Percentiles rank a stretch among this genome's conserved stretches.
Conservation (phyloP, 2,113 vertebrate species). For the Burhinus bistriatus region DNA sequence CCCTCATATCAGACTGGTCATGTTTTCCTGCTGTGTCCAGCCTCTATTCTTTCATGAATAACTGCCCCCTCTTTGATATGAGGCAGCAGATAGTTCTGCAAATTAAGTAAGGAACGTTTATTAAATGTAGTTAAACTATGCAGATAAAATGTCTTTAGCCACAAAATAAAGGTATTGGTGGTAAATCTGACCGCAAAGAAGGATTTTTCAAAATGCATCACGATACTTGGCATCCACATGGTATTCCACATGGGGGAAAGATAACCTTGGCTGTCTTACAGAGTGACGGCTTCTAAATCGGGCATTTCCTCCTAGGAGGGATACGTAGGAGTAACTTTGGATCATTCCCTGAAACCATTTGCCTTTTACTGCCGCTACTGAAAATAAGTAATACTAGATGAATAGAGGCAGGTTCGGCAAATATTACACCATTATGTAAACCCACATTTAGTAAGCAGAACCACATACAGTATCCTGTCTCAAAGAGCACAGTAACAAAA, state of each 20-base stretch:
- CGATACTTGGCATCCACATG: not conserved
- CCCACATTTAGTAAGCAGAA: not conserved
- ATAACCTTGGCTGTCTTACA: not conserved
- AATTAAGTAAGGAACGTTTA: not conserved
- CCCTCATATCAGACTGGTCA: not conserved
- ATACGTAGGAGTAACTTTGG: not conserved
- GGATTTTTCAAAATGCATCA: not conserved
- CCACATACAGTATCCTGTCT: not conserved
- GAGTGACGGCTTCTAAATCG: not conserved
- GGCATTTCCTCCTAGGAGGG: not conserved
- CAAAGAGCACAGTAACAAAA: not conserved
- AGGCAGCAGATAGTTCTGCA: not conserved
- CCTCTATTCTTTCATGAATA: not conserved
- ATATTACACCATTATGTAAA: rapidly evolving
- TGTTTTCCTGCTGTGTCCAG: not conserved
- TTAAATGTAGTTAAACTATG: not conserved
- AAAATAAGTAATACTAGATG: not conserved
- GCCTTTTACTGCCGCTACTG: not conserved
- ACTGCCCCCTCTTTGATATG: not conserved
- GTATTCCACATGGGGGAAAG: not conserved
- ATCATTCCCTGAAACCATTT: not conserved
- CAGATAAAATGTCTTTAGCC: not conserved
- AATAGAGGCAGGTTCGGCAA: not conserved
- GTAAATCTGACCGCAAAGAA: not conserved
- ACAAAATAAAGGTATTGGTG: not conserved